phyloP scores from a whole-genome alignment of 2,888 invertebrate species.

The Sympetrum striolatum region DNA sequence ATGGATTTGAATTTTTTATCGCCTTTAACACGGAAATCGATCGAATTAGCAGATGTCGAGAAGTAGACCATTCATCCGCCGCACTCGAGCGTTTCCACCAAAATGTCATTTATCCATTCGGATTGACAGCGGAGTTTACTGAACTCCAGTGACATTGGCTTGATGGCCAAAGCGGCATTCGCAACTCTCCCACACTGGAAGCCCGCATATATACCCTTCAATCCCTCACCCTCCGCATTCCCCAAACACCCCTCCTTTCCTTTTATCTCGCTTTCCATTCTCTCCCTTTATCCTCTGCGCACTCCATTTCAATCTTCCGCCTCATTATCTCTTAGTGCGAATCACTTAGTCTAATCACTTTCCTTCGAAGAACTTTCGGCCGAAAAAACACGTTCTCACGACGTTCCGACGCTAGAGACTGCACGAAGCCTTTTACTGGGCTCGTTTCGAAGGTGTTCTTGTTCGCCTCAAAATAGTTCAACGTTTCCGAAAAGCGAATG shows the following conservation, averaged over 20 bases:
- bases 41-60: too few relatives aligned
- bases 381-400: not conserved
- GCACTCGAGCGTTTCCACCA: not conserved
- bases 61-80: too few relatives aligned
- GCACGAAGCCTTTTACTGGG: not conserved
- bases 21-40: too few relatives aligned
- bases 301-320: not conserved
- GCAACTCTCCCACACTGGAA: not conserved
- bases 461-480: not conserved
- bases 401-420: not conserved
- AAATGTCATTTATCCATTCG: not conserved
- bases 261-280: not conserved
- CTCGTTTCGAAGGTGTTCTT: not conserved
- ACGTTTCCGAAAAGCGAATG: not conserved
- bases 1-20: too few relatives aligned
- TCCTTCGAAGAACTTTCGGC: not conserved
- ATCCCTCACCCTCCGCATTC: not conserved
- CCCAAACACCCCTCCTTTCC: not conserved
- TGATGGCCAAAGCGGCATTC: conserved; percentile 1
- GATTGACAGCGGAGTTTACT: not conserved
- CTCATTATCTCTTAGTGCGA: conserved; percentile 14
- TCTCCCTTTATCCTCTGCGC: not conserved
- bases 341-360: conserved; percentile 25
- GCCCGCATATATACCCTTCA: not conserved
- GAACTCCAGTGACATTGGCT: conserved; percentile 4